These are phyloP conservation scores for Phalacrocorax pelagicus DNA, from an alignment of 2,113 vertebrate genomes.

Conservation along the genomic window DNA sequence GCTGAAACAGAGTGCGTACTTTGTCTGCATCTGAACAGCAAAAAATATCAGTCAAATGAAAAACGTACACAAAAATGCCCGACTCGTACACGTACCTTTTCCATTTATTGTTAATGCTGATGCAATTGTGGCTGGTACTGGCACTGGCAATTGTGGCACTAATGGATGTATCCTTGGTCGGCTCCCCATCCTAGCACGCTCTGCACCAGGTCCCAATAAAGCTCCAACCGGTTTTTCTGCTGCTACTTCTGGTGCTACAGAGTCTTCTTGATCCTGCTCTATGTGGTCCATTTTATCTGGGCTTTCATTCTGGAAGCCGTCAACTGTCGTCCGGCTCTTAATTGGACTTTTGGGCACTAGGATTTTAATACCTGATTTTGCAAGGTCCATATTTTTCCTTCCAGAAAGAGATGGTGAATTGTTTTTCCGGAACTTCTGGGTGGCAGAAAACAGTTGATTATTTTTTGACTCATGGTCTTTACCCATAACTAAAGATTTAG, in stretches of 20 bases:
- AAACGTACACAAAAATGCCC: background rate
- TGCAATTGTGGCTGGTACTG: conserved; percentile 82
- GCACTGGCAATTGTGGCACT: conserved; percentile 76
- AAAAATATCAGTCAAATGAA: background rate
- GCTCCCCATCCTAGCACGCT: conserved; percentile 94
- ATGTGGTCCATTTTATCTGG: conserved; percentile 86
- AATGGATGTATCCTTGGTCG: conserved; percentile 84
- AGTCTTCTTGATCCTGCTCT: conserved; percentile 86
- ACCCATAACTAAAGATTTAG: conserved; percentile 70
- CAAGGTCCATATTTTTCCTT: conserved; percentile 90
- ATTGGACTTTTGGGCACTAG: conserved; percentile 96
- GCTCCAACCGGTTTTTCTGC: conserved; percentile 86
- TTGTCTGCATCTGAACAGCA: background rate
- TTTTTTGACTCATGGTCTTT: conserved; percentile 77
- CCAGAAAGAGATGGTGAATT: conserved; percentile 66
- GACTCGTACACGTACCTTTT: conserved; percentile 77
- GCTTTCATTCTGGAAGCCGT: conserved; percentile 88
- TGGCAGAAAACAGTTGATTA: conserved; percentile 69
- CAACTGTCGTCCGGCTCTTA: conserved; percentile 85
- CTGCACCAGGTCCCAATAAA: conserved; percentile 87
- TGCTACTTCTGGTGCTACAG: conserved; percentile 88
- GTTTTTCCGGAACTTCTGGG: conserved; percentile 80
- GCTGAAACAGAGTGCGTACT: background rate
- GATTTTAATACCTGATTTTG: conserved; percentile 94
- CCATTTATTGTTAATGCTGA: conserved; percentile 81